Evolutionary conservation across 1,140 invertebrate species (phyloP), one percentile per base, ranked within the genome.

Genomic region (Sycophaga agraensis): DNA sequence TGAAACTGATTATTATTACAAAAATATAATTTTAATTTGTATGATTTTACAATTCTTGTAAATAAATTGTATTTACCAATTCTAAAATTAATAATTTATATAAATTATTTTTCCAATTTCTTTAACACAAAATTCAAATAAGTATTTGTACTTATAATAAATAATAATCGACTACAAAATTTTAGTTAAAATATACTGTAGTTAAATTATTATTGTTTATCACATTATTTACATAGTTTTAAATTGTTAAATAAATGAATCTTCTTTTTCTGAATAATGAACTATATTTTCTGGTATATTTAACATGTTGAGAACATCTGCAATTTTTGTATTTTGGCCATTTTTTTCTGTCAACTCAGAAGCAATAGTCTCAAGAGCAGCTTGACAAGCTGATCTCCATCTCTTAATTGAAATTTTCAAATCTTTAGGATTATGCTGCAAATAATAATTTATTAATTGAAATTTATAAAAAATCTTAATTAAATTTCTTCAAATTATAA

Each of bases 31-130:
- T 31, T 51, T 50, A 51, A 49, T 22, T 37, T 51, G 42, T 31
- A 31, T 28, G 40, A 12, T 48, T 62, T 56, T 62, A 1, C 53
- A 55, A 55, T 42, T 53, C 14, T 49, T 62, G 45, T 63, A 63
- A 63, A 63, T 63, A 63, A 63, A 63, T 37, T n/a, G 8, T 45
- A 57, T 63, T 50, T 63, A 57, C 46, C n/a, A 35, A 2, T 57
- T 50, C 16, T 43, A 28, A 43, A 55, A 21, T 26, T 14, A 1
- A 40, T 9, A 50, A 49, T 49, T 19, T 40, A n/a, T 40, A 26
- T 40, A 40, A 19, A 8, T 7, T 35, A 35, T 51, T 51, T 19
- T 35, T 51, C 37, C 24, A 40, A n/a, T n/a, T n/a, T n/a, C n/a
- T n/a, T n/a, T n/a, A n/a, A n/a, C n/a, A n/a, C n/a, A n/a, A n/a